Evolutionary conservation across 2,797 vertebrate species (phyloP).

Genomic region (Antrozous pallidus): DNA sequence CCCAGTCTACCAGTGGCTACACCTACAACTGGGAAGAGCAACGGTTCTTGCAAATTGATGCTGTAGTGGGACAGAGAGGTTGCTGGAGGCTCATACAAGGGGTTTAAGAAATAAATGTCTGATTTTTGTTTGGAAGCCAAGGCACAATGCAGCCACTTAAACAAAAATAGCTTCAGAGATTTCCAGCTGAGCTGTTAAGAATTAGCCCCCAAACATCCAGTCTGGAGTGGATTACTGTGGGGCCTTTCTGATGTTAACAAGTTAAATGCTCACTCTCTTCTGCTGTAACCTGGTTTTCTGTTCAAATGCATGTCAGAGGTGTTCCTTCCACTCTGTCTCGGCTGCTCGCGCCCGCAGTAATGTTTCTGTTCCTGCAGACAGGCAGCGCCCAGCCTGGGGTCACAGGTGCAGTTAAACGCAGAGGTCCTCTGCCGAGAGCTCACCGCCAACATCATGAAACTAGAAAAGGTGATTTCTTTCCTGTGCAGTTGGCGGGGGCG

Average conservation of each 20-base stretch:
- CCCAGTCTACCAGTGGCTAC: background rate
- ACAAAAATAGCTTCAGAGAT: conserved; percentile 14
- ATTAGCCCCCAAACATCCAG: background rate
- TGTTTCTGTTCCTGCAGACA: conserved; percentile 78
- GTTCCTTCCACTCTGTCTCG: background rate
- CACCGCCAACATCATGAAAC: conserved; percentile 89
- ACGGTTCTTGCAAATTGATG: background rate
- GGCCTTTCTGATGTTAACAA: conserved; percentile 20
- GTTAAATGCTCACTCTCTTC: background rate
- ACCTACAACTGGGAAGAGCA: background rate
- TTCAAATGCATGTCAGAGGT: background rate
- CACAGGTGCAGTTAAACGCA: conserved; percentile 81
- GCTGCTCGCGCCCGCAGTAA: background rate
- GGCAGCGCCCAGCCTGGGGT: conserved; percentile 73
- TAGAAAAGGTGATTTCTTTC: conserved; percentile 90
- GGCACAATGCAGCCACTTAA: background rate
- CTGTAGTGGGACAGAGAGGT: background rate
- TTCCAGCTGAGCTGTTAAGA: conserved; percentile 14
- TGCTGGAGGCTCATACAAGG: background rate
- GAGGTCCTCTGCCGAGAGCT: conserved; percentile 89
- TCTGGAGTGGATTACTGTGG: background rate
- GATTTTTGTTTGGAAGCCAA: background rate
- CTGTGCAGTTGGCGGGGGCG: too few species aligned
- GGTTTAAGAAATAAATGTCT: background rate
- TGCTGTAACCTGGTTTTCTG: background rate